Percentiles rank a stretch among this genome's conserved stretches.
phyloP scores from a whole-genome alignment of 2,797 vertebrate genomes.

The Lagocephalus sceleratus region DNA sequence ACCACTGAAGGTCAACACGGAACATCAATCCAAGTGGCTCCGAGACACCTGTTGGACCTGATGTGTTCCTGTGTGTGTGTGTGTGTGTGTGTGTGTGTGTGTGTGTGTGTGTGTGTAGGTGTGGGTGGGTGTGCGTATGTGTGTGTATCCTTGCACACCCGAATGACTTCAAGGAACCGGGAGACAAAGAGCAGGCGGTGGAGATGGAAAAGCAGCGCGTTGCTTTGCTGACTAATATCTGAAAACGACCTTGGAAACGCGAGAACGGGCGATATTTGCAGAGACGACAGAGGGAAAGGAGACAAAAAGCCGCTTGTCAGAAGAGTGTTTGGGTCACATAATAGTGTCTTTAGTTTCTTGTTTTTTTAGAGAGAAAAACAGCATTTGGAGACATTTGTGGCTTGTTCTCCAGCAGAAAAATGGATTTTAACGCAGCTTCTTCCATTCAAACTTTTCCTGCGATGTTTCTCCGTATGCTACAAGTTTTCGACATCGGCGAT shows the following conservation, averaged over 20 bases:
- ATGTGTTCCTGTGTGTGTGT: slow-evolving; percentile 28
- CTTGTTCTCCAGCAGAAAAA: too few relatives aligned
- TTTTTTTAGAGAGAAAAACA: not conserved
- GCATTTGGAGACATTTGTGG: too few relatives aligned
- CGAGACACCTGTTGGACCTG: slow-evolving; percentile 30
- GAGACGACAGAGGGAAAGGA: slow-evolving; percentile 57
- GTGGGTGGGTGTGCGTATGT: slow-evolving; percentile 7
- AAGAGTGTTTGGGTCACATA: slow-evolving; percentile 32
- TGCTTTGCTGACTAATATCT: slow-evolving; percentile 64
- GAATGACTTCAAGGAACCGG: too few relatives aligned
- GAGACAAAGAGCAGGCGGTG: slow-evolving; percentile 49
- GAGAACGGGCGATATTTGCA: slow-evolving; percentile 58
- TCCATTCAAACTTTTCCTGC: too few relatives aligned
- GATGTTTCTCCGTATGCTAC: too few relatives aligned
- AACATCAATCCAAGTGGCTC: slow-evolving; percentile 54
- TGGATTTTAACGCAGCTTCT: too few relatives aligned
- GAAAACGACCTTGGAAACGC: slow-evolving; percentile 65
- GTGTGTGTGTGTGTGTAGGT: slow-evolving; percentile 5
- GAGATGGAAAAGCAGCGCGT: slow-evolving; percentile 53
- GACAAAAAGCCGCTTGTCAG: slow-evolving; percentile 56
- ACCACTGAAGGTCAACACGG: slow-evolving; percentile 60
- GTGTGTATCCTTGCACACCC: too few relatives aligned
- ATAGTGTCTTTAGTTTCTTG: not conserved
- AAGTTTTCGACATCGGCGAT: too few relatives aligned
- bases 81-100: slow-evolving; percentile 5